phyloP scores from a whole-genome alignment of 1,140 invertebrate genomes.

The Aricia agestis region DNA sequence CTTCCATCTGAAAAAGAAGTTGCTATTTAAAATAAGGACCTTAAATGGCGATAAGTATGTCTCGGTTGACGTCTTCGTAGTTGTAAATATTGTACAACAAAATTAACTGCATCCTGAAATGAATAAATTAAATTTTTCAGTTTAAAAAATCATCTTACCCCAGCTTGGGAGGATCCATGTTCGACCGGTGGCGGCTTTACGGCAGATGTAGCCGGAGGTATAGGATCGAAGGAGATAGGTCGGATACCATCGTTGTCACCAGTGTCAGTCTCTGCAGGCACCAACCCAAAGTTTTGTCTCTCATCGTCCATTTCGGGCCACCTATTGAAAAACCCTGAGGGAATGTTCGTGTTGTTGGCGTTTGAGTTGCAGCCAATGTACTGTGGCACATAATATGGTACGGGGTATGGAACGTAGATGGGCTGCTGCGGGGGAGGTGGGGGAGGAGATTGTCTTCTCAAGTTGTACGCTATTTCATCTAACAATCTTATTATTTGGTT shows the following conservation, averaged over 20 bases:
- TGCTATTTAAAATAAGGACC: no score
- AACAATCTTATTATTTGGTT: constrained; percentile 41
- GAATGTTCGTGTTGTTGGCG: constrained; percentile 7
- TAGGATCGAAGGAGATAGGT: constrained; percentile 31
- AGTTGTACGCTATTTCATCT: constrained; percentile 39
- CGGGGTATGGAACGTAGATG: constrained; percentile 50
- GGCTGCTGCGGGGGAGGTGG: constrained; percentile 48
- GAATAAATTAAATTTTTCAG: no score
- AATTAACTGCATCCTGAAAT: no score
- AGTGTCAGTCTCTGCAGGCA: constrained; percentile 17
- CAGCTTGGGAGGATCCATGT: constrained; percentile 37
- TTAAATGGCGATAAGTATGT: no score
- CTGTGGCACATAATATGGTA: constrained; percentile 33
- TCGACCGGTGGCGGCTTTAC: constrained; percentile 32
- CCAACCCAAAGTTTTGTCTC: constrained; percentile 29
- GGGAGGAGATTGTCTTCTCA: constrained; percentile 19
- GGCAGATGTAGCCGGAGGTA: constrained; percentile 2
- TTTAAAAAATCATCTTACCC: constrained; percentile 27
- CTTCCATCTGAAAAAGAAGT: constrained; percentile 23
- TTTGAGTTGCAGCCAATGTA: constrained; percentile 8
- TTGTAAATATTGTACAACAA: no score
- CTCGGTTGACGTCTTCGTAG: no score
- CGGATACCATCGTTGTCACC: constrained; percentile 31
- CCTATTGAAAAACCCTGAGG: constrained; percentile 16
- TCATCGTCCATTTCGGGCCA: constrained; percentile 32